Percentiles rank a stretch among this genome's conserved stretches.
Conservation (phyloP, 2,888 invertebrate species). For the Drosophila rubida region DNA sequence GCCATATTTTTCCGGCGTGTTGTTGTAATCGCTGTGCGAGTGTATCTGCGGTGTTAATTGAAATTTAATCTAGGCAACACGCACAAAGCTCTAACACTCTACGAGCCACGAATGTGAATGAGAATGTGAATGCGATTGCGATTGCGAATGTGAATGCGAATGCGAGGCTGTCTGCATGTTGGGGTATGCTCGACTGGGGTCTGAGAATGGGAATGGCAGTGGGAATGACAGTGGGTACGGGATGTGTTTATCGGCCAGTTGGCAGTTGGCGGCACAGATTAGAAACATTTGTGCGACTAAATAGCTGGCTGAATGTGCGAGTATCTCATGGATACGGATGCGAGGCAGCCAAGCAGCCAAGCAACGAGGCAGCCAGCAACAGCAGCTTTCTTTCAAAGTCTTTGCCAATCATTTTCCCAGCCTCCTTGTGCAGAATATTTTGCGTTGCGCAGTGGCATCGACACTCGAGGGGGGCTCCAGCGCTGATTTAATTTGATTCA, state of each 20-base stretch:
- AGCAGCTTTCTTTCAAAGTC: constrained; percentile 53
- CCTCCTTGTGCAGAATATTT: constrained; percentile 24
- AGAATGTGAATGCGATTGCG: constrained; percentile 25
- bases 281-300: constrained; percentile 76
- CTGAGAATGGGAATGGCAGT: constrained; percentile 9
- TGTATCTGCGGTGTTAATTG: constrained; percentile 71
- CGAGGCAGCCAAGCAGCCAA: constrained; percentile 22
- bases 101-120: constrained; percentile 43
- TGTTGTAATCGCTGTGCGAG: constrained; percentile 26
- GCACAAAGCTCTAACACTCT: constrained; percentile 50
- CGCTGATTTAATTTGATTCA: neutral
- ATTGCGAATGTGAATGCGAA: constrained; percentile 20
- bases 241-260: constrained; percentile 59
- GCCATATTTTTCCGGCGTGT: constrained; percentile 30
- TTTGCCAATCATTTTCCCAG: constrained; percentile 57
- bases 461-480: neutral
- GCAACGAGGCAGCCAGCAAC: constrained; percentile 2
- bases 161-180: constrained; percentile 1
- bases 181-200: constrained; percentile 4
- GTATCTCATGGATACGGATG: constrained; percentile 74
- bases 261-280: constrained; percentile 69
- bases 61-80: constrained; percentile 76
- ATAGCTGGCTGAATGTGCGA: constrained; percentile 54
- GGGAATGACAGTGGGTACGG: constrained; percentile 54
- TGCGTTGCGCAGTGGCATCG: constrained; percentile 16